Evolutionary conservation across 2,888 invertebrate genomes (phyloP), one percentile per base, ranked within the genome.

Genomic region (Chirona hameri): DNA sequence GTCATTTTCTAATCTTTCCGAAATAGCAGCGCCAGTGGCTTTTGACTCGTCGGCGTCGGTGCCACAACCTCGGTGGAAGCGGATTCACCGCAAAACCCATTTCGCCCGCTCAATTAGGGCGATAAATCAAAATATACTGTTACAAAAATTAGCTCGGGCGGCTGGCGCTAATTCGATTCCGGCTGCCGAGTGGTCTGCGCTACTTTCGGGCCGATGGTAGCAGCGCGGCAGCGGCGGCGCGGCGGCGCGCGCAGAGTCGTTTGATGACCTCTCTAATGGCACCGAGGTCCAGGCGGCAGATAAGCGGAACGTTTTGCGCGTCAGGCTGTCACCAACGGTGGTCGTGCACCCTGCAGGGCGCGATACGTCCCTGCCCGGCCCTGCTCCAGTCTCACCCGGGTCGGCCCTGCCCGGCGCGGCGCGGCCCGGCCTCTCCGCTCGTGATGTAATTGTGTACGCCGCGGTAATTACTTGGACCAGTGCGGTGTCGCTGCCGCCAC

Each of bases 11-110:
- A 76, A 76, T 76, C 76, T 76, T 76, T 76, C 76, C 76, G 46
- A 76, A 76, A 76, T 76, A 76, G 76, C 76, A 24, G 76, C 39
- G 76, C 76, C 24, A 24, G 76, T 76, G 76, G 46, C 76, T 76
- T 76, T 76, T 76, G 76, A 76, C 76, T 46, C 18, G 39, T 4
- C 31, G 76, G 27, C 46, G 27, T 10, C 46, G 24, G 76, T 46
- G 39, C 46, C 76, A 21, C 18, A 39, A 39, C 39, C 76, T 3
- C 21, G 15, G 24, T 31, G 76, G 76, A 76, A 76, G 76, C 46
- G 76, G 76, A 76, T 76, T 76, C 76, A 76, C 76, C 76, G 76
- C 76, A 76, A 46, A 76, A 76, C 76, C 39, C 76, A 76, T 76
- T 76, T 76, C 76, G 46, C 24, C 39, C 24, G 76, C 76, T 39